Evolutionary conservation across 1,140 invertebrate genomes (phyloP), one percentile per base, ranked within the genome.

Genomic region (Drosophila repleta): DNA sequence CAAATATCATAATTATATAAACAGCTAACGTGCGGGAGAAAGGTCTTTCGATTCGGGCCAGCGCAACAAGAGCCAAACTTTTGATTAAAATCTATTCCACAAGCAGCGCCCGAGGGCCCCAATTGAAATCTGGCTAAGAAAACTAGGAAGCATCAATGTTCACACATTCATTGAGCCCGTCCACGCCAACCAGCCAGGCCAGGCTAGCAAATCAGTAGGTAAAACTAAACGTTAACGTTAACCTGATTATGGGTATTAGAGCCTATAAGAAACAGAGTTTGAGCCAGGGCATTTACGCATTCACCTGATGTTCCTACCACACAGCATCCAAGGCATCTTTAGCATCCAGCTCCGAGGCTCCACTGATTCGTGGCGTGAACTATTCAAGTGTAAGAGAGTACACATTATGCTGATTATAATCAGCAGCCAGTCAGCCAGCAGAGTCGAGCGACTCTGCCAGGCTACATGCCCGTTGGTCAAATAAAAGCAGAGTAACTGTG

Each of bases 1-100:
- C 76, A 89, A 88, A 88, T 89, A 88, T 88, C 83, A 88, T 88
- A 88, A 88, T 88, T 88, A 88, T 88, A 83, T 79, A 82, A 85
- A 78, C 66, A 82, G 83, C 67, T 74, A 87, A 82, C 65, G 82
- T 87, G 82, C 83, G 82, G 82, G 82, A 87, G 82, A 87, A 87
- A 87, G 82, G 82, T 78, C 78, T 76, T 68, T 78, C 48, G 63
- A 72, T 41, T 51, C 29, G 29, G 29, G 29, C 29, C 29, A 29
- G 8, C 29, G 7, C 69, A 49, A 29, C 64, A 49, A 51, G 5
- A 18, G 15, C 5, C 13, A 10, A 43, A 15, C 24, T 78, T 66
- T 85, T 88, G 78, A 87, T 87, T 87, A 87, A 87, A 87, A 79
- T 83, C 82, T 68, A 53, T 79, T 62, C 61, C 74, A 82, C 32